Base-by-base conservation (phyloP, 2,888 invertebrate species). In the Lasioglossum villosulum region DNA sequence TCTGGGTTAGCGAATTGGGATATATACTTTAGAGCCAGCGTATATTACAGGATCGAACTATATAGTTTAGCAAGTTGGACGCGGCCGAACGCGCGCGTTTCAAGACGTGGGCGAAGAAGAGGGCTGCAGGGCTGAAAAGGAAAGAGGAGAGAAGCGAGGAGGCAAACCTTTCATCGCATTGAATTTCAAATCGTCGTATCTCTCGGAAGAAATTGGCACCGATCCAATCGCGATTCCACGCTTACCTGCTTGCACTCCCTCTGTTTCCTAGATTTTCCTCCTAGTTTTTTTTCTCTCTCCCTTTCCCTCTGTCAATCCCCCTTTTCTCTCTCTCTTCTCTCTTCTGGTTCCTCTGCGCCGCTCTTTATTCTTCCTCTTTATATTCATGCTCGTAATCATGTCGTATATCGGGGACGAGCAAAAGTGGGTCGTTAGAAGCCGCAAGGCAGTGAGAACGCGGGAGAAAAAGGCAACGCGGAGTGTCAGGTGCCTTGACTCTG, bases 141-240 rank as follows among this genome's bases (percentile, higher is more conserved):
- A 73, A 78, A 59, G 78, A 52, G n/a, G n/a, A 52, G 23, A 52
- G 52, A 52, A 52, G 72, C 77, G 86, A 72, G 86, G 78, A 80
- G 83, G 83, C 84, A 77, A 86, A 84, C 78, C 84, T 88, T 83
- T 88, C 84, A 85, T 90, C 89, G 89, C 82, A 89, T 91, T 90
- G 90, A 89, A 91, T 90, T 90, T 90, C 87, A 89, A 91, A 91
- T 90, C 86, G 90, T 83, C 88, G 86, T 88, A 85, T 89, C 87
- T 88, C 83, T 82, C 82, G 87, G 85, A 82, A 84, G 83, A 84
- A 88, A 91, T 90, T 94, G 94, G 94, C 94, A 82, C 77, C 79
- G 80, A 75, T 93, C 93, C 94, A 94, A 93, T 93, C 92, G 88
- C 90, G 92, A 93, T 93, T 89, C 87, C 85, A 85, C 89, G 85